Evolutionary conservation across 2,888 invertebrate genomes (phyloP), one percentile per base, ranked within the genome.

Genomic region (Alentia gelatinosa): DNA sequence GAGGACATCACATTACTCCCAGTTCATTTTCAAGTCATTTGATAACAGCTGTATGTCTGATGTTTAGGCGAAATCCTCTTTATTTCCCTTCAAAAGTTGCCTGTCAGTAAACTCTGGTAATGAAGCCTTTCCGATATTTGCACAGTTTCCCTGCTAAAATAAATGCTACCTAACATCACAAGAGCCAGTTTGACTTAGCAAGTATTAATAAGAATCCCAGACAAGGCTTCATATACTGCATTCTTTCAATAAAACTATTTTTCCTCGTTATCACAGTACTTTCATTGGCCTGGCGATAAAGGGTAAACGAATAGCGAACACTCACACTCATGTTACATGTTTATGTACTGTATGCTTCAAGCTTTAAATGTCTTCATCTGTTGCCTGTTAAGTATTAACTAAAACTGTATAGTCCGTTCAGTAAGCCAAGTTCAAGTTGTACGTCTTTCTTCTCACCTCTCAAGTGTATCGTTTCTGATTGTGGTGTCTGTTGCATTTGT

Each of bases 221-320:
- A 33, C 79, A 79, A 30, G 5, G 79, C 79, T 79, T 79, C 39
- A 79, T 15, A 37, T 79, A 79, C 79, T 79, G 23, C 35, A 23
- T 15, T 39, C 79, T 79, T 15, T 79, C 79, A 79, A 79, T 37
- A 37, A 79, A 75, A 79, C 79, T 79, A 5, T 79, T 37, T 37
- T 74, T 74, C 79, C 79, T 79, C 37, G 37, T 79, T 79, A 79
- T 47, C 86, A 86, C 86, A 86, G 86, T 86, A 33, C 86, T 86
- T 47, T 86, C 86, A 86, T 86, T 86, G 86, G 86, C 86, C 47
- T 86, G 86, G 86, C 86, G 86, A 86, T 86, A 50, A 86, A 86
- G 86, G 86, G 86, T 86, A 86, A 86, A 86, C 26, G 47, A 19
- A 79, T 37, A 35, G 79, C 35, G 23, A 79, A 3, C 39, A 39